Percentiles rank a stretch among this genome's conserved stretches.
Evolutionary conservation across 2,113 vertebrate genomes (phyloP).

Genomic region (Merops nubicus): DNA sequence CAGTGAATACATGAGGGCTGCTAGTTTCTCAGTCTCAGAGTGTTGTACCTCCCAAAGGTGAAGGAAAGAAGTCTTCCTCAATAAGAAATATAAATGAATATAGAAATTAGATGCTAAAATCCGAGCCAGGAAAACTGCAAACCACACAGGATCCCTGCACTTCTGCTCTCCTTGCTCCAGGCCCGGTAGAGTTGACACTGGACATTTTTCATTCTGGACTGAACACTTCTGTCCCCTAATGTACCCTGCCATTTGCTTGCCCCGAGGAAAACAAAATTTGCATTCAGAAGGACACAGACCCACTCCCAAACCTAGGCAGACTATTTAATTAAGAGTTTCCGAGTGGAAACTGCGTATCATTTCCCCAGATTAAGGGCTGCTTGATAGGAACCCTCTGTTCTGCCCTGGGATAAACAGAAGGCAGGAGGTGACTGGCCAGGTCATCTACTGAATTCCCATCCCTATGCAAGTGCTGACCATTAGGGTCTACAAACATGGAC

Average conservation of each 20-base stretch:
- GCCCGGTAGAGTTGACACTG: neutral
- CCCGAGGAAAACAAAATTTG: slow-evolving; percentile 1
- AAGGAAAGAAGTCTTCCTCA: neutral
- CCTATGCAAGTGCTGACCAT: neutral
- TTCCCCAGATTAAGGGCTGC: slow-evolving; percentile 21
- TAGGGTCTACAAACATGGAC: neutral
- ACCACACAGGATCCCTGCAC: fast-evolving
- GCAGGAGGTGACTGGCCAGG: neutral
- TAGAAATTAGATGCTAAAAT: neutral
- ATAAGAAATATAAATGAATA: neutral
- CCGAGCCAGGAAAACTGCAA: neutral
- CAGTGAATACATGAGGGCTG: neutral
- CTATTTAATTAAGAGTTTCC: slow-evolving; percentile 49
- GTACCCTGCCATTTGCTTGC: neutral
- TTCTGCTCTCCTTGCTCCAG: neutral
- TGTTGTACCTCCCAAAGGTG: neutral
- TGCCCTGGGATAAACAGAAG: neutral
- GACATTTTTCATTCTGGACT: neutral
- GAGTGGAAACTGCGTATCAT: neutral
- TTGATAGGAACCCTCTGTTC: neutral
- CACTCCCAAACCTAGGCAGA: neutral
- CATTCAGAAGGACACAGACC: slow-evolving; percentile 9
- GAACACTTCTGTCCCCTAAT: neutral
- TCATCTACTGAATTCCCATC: neutral
- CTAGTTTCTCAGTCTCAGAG: neutral